Evolutionary conservation across 2,797 vertebrate species (phyloP), one percentile per base, ranked within the genome.

Genomic region (Peromyscus eremicus): DNA sequence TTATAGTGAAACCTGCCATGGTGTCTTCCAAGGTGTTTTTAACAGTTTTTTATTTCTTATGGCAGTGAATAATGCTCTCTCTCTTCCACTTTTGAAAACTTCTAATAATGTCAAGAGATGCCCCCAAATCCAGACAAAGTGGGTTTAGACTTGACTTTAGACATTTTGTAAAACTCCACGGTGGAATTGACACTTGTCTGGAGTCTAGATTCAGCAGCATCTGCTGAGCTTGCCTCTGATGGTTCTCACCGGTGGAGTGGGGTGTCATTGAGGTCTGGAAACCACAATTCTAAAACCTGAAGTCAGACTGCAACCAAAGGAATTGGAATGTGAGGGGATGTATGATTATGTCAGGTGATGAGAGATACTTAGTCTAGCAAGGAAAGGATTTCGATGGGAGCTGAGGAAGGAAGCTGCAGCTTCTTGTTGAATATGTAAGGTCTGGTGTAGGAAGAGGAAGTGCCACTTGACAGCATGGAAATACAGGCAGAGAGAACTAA

Each of bases 101-200:
- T 66, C 81, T 89, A 49, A 17, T 93, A 96, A 95, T 52, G 84
- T 79, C 76, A 80, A 25, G 85, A 80, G 46, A 81, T 89, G 49
- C 46, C 40, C 17, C 40, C 62, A 92, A 85, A 68, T 86, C 12
- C 40, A 94, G 57, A 89, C 12, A 55, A 37, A 52, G 1, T 73
- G 7, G 55, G 73, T 76, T 82, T 79, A 27, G n/a, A 71, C 14
- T 11, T 64, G 14, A 16, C 5, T 73, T 90, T 85, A 37, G 6
- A 8, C 23, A 52, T 87, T 93, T 73, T 85, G 5, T 94, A 88
- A 94, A 97, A 94, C 76, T 82, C 43, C 34, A 76, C 10, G 14
- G 17, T 43, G 62, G 81, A 52, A 60, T 40, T 32, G 27, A 86
- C 3, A 37, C 43, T 75, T 40, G 12, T 82, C 66, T 79, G 88